Base-by-base conservation (phyloP, 2,113 vertebrate species). In the Chelonoidis abingdonii region DNA sequence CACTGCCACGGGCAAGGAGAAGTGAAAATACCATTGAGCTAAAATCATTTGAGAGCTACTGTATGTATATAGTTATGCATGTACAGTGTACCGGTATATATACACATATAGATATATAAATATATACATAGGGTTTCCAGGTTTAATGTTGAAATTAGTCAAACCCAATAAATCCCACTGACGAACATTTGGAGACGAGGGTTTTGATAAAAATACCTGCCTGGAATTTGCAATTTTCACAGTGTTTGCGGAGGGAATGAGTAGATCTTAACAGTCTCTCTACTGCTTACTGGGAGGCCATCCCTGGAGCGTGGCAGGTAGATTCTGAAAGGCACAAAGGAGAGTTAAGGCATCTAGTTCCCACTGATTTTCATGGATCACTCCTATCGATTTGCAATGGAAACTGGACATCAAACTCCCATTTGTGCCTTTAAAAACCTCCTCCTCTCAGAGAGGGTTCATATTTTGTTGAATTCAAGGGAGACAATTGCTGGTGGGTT, bases 71-170 rank as follows among this genome's bases (percentile, higher is more conserved):
- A 75, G 94, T 44, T 96, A 80, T 87, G 90, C 96, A 95, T 94
- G 97, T 97, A 97, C 97, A 97, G 86, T 94, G 95, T 96, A 97
- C 95, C 93, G 87, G 95, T 94, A 93, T 96, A 96, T 96, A 89
- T 96, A 97, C 96, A 96, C 89, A 90, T 76, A 78, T 47, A 78
- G 84, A 95, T 92, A 97, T 93, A 97, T 96, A 97, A 96, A 97
- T 97, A 96, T 54, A 89, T 87, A 94, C 97, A 81, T 83, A 87
- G 86, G 91, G 82, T 53, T 75, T 91, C 91, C 76, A 90, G 95
- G 89, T 89, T 95, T 81, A 81, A 95, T 89, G 96, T 13, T 93
- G n/a, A 50, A 93, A 94, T 88, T 91, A 87, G 76, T 83, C 21
- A 6, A 89, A 80, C 93, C 84, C 91, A 91, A 80, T 24, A 85